phyloP scores from a whole-genome alignment of 2,888 invertebrate species.

The Rutpela maculata region DNA sequence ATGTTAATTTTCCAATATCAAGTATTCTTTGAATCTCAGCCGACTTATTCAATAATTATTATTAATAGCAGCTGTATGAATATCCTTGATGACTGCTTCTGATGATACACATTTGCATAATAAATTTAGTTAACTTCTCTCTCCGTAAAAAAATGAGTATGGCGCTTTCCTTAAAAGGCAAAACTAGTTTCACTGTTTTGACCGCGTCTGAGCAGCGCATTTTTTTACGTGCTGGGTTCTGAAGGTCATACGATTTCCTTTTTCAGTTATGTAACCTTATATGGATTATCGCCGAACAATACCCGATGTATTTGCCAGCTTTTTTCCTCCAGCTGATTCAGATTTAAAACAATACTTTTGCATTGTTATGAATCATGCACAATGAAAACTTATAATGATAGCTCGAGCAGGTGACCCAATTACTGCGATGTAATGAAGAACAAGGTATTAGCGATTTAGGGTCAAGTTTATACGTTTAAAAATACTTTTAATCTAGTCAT shows the following conservation, averaged over 20 bases:
- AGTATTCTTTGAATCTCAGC: too few relatives aligned
- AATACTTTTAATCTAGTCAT: background rate
- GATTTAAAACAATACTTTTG: constrained; percentile 26
- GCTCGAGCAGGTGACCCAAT: constrained; percentile 8
- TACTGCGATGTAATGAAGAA: background rate
- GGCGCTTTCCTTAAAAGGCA: constrained; percentile 42
- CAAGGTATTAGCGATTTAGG: constrained; percentile 1
- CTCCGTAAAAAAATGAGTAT: constrained; percentile 28
- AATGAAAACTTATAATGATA: background rate
- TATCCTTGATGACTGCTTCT: background rate
- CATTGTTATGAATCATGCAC: background rate
- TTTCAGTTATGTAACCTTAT: constrained; percentile 42
- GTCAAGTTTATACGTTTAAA: background rate
- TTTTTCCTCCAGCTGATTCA: constrained; percentile 29
- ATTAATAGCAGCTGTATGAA: background rate
- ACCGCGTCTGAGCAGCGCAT: constrained; percentile 28
- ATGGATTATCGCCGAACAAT: constrained; percentile 32
- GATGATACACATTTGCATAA: constrained; percentile 31
- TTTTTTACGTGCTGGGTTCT: constrained; percentile 29
- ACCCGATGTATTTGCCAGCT: constrained; percentile 39
- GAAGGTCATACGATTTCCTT: constrained; percentile 42
- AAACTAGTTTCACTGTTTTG: constrained; percentile 42
- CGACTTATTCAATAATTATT: too few relatives aligned
- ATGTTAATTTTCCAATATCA: too few relatives aligned
- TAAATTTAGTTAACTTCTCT: constrained; percentile 11